Percentiles rank a stretch among this genome's conserved stretches.
These are phyloP conservation scores for Neodon shergylaensis DNA, from an alignment of 2,113 vertebrate genomes.

Conservation along the genomic window DNA sequence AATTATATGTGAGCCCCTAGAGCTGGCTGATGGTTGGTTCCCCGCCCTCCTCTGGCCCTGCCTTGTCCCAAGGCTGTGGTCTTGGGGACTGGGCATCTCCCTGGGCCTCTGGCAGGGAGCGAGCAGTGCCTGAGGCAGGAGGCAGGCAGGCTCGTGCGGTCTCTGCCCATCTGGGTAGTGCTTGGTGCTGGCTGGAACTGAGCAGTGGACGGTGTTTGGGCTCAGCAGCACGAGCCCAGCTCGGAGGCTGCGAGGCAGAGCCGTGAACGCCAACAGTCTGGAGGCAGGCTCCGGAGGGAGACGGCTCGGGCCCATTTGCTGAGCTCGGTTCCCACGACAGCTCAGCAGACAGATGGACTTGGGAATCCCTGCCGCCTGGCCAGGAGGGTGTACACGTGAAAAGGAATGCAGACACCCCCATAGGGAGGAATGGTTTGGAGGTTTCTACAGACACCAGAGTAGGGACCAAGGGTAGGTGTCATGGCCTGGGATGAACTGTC, in stretches of 20 bases:
- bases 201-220: slow-evolving; percentile 77
- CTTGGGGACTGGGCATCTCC: slow-evolving; percentile 55
- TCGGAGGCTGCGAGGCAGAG: slow-evolving; percentile 76
- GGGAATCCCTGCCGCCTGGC: slow-evolving; percentile 78
- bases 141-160: slow-evolving; percentile 63
- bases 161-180: slow-evolving; percentile 78
- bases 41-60: not conserved
- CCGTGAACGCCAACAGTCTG: slow-evolving; percentile 81
- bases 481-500: not conserved
- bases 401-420: slow-evolving; percentile 55
- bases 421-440: slow-evolving; percentile 19
- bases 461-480: not conserved
- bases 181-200: slow-evolving; percentile 72
- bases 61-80: not conserved
- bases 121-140: slow-evolving; percentile 72
- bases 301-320: slow-evolving; percentile 75
- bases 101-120: slow-evolving; percentile 67
- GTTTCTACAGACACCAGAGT: not conserved
- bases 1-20: not conserved
- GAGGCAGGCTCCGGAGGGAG: slow-evolving; percentile 80
- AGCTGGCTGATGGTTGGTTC: not conserved
- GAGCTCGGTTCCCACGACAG: slow-evolving; percentile 77
- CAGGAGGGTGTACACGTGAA: slow-evolving; percentile 73
- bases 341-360: slow-evolving; percentile 81
- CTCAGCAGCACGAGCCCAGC: slow-evolving; percentile 72